phyloP scores from a whole-genome alignment of 2,797 vertebrate species.

The Notoglanidium macrostoma region DNA sequence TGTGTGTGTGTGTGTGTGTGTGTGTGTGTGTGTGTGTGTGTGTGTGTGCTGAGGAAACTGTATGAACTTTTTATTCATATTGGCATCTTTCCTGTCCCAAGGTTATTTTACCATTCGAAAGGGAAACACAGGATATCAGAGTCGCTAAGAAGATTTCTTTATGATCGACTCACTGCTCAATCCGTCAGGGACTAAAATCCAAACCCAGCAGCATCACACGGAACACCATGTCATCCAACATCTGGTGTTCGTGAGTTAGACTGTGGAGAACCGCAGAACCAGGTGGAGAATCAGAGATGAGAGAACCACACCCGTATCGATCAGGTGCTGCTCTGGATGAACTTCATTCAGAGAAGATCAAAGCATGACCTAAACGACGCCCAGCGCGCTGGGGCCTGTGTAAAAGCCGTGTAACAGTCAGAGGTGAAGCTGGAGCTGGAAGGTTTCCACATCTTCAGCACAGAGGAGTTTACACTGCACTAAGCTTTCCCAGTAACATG shows the following conservation, averaged over 20 bases:
- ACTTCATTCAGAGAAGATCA: background rate
- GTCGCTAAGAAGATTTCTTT: background rate
- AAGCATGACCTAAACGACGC: background rate
- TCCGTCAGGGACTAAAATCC: too few species aligned
- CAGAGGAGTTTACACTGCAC: background rate
- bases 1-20: too few species aligned
- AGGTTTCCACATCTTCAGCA: background rate
- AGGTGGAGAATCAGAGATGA: background rate
- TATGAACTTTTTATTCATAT: too few species aligned
- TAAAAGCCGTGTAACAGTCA: background rate
- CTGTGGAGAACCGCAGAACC: background rate
- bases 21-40: too few species aligned
- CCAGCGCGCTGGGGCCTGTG: background rate
- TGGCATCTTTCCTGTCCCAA: too few species aligned
- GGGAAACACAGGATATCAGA: too few species aligned
- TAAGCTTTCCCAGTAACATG: background rate
- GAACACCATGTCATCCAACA: background rate
- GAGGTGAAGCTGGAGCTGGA: background rate
- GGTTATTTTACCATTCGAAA: too few species aligned
- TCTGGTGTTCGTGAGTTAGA: background rate
- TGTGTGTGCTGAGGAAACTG: too few species aligned
- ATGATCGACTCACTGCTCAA: background rate
- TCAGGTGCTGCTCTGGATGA: background rate
- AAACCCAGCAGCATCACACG: background rate
- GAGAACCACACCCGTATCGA: background rate